Evolutionary conservation across 1,140 invertebrate genomes (phyloP), one percentile per base, ranked within the genome.

Genomic region (Sipha flava): DNA sequence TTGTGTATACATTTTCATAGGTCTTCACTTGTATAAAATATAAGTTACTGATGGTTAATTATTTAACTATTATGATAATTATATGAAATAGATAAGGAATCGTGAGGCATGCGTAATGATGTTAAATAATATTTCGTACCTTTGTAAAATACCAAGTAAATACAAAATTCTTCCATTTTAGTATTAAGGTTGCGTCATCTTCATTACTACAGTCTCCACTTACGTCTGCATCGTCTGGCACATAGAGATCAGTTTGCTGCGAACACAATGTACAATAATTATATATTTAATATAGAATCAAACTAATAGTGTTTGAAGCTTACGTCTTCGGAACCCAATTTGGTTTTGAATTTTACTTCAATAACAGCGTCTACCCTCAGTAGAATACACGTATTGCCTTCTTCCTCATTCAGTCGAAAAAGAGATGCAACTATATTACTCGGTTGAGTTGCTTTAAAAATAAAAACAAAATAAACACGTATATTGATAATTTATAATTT

Each of bases 101-200:
- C n/a, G n/a, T n/a, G n/a, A n/a, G n/a, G 10, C 4, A 10, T 40
- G 37, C 10, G 37, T 10, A 40, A 10, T 6, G 4, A 40, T 10
- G 37, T 40, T 40, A 40, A 40, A 40, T 40, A 40, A 40, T 6
- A 4, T 6, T 10, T 9, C 79, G 84, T 86, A 92, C 91, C 88
- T 92, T 93, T 16, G 89, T 89, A 83, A 93, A 94, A 79, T 88
- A 88, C 86, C 90, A 90, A 43, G 88, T 87, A 6, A 93, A 84
- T 1, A 88, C 86, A 81, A 92, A 93, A 7, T 90, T 90, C 43
- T 90, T 89, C 87, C 92, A 93, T 18, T 89, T 89, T 31, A 94
- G 86, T 34, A 89, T 88, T 85, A 93, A 88, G 0, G 88, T 89
- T 37, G 91, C 90, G 26, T 87, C 85, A 81, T 93, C 92, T 77